phyloP scores from a whole-genome alignment of 2,888 invertebrate genomes.

The Diarsia mendica region DNA sequence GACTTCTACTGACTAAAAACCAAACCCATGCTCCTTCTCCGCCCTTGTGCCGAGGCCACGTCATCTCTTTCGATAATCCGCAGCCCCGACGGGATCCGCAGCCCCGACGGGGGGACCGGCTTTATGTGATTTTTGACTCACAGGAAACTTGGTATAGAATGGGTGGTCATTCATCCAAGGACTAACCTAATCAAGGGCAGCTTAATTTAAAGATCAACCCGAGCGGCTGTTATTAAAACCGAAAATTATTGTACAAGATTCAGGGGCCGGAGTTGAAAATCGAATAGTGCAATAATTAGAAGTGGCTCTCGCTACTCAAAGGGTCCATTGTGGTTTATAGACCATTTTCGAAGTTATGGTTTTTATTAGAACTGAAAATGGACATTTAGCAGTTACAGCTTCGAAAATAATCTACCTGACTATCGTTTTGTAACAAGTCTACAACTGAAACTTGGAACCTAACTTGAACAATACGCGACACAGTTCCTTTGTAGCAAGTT shows the following conservation, averaged over 20 bases:
- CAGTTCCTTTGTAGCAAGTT: constrained; percentile 26
- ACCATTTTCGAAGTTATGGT: neutral
- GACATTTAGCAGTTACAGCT: neutral
- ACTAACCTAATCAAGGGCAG: too few relatives aligned
- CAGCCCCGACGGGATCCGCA: too few relatives aligned
- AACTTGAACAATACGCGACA: constrained; percentile 19
- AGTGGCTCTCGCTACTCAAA: neutral
- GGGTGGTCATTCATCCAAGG: too few relatives aligned
- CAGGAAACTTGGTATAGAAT: too few relatives aligned
- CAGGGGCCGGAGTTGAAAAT: neutral
- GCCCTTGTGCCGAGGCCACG: too few relatives aligned
- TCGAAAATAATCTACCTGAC: neutral
- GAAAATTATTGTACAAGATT: neutral
- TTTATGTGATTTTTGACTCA: too few relatives aligned
- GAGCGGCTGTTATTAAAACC: neutral
- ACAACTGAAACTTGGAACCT: constrained; percentile 11
- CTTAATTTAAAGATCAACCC: too few relatives aligned
- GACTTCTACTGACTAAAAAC: too few relatives aligned
- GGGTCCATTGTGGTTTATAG: neutral
- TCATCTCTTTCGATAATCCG: too few relatives aligned
- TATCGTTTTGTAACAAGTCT: constrained; percentile 1
- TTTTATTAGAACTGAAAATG: neutral
- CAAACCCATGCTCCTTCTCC: too few relatives aligned
- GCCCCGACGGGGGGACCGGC: too few relatives aligned
- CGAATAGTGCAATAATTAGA: neutral